phyloP scores from a whole-genome alignment of 2,797 vertebrate genomes.

The Tokudaia muenninki region DNA sequence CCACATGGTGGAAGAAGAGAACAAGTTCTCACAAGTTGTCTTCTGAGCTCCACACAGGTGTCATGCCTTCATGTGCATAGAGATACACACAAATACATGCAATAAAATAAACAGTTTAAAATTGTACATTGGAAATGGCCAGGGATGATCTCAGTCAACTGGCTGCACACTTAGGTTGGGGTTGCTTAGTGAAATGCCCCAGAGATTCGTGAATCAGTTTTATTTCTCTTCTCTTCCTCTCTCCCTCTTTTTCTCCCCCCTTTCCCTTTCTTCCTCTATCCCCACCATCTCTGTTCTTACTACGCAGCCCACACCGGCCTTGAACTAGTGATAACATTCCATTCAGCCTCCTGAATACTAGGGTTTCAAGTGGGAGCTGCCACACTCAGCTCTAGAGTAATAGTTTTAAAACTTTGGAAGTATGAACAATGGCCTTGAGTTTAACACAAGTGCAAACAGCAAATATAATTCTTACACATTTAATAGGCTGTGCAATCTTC shows the following conservation, averaged over 20 bases:
- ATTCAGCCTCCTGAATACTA: not conserved
- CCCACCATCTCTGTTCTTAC: not conserved
- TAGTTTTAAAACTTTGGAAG: not conserved
- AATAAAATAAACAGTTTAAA: not conserved
- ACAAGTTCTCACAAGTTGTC: not conserved
- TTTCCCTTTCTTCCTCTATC: not conserved
- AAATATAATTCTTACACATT: not conserved
- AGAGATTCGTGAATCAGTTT: not conserved
- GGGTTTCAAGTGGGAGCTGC: not conserved
- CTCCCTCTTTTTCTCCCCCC: not conserved
- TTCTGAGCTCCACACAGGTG: not conserved
- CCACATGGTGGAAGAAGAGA: not conserved
- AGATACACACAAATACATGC: not conserved
- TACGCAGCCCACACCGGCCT: not conserved
- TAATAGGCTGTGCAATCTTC: not conserved
- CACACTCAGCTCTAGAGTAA: not conserved
- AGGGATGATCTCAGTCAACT: not conserved
- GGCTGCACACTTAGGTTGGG: too few species aligned
- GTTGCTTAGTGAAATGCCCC: not conserved
- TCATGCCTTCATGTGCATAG: not conserved
- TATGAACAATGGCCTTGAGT: not conserved
- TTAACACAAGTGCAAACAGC: not conserved
- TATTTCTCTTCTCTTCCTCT: not conserved
- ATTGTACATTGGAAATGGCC: not conserved
- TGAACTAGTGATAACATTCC: not conserved